Evolutionary conservation across 2,797 vertebrate species (phyloP).

Genomic region (Lepilemur septentrionalis): DNA sequence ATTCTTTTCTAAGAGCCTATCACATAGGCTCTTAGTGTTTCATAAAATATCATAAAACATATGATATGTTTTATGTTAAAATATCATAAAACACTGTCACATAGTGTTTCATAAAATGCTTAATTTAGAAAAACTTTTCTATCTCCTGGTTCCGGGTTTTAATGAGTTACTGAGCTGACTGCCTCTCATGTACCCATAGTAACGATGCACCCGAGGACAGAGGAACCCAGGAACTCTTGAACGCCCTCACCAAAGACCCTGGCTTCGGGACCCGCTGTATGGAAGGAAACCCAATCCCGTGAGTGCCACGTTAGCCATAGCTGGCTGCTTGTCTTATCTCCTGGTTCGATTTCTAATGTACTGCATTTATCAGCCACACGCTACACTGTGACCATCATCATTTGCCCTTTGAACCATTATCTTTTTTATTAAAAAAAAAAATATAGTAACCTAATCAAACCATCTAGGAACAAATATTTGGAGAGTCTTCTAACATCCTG

Average conservation of each 20-base stretch:
- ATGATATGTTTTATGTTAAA: too few relatives aligned
- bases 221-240: slow-evolving; percentile 89
- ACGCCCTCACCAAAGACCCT: slow-evolving; percentile 88
- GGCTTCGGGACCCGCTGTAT: slow-evolving; percentile 97
- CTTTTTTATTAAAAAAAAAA: slow-evolving; percentile 18
- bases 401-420: not conserved
- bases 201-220: slow-evolving; percentile 93
- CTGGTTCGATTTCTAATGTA: not conserved
- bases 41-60: not conserved
- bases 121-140: not conserved
- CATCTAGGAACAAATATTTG: not conserved
- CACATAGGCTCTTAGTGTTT: not conserved
- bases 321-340: not conserved
- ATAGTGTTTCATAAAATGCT: not conserved
- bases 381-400: not conserved
- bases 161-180: slow-evolving; percentile 15
- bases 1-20: not conserved
- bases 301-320: slow-evolving; percentile 79
- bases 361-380: not conserved
- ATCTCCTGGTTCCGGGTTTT: not conserved
- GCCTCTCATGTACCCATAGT: slow-evolving; percentile 81
- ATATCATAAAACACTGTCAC: too few relatives aligned
- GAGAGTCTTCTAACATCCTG: not conserved
- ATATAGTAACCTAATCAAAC: not conserved
- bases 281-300: slow-evolving; percentile 91